A percentile compares a stretch with the other conserved stretches of the same genome.
These are phyloP conservation scores for Aculops lycopersici DNA, from an alignment of 1,140 invertebrate genomes.

Conservation along the genomic window DNA sequence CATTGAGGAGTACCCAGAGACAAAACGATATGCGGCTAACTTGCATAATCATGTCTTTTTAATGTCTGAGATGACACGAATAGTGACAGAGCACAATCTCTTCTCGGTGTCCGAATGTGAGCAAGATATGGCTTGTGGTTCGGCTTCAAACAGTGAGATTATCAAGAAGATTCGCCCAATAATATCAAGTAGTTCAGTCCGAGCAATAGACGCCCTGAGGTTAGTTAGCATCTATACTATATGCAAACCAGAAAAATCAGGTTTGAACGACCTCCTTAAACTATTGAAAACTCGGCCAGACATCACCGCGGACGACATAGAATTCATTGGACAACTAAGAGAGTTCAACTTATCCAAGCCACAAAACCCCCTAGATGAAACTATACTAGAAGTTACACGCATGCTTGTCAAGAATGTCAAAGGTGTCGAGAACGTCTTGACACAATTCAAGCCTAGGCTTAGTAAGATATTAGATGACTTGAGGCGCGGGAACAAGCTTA, in stretches of 20 bases:
- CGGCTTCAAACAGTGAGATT: slow-evolving; percentile 34
- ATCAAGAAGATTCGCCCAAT: slow-evolving; percentile 30
- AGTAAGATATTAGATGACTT: slow-evolving; percentile 56
- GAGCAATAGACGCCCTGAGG: slow-evolving; percentile 43
- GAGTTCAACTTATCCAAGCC: background rate
- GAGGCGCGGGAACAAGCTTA: slow-evolving; percentile 40
- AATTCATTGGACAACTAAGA: slow-evolving; percentile 17
- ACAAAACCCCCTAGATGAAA: slow-evolving; percentile 18
- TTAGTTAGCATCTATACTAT: slow-evolving; percentile 73
- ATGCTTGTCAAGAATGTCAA: slow-evolving; percentile 65
- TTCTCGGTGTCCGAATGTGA: slow-evolving; percentile 79
- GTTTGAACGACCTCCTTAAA: slow-evolving; percentile 2
- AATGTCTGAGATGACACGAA: slow-evolving; percentile 61
- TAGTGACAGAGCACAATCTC: slow-evolving; percentile 40
- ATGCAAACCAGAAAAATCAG: slow-evolving; percentile 41
- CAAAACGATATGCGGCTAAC: slow-evolving; percentile 95
- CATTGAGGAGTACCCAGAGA: slow-evolving; percentile 88
- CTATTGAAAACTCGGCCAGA: slow-evolving; percentile 3
- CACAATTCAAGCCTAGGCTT: slow-evolving; percentile 60
- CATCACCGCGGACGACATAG: slow-evolving; percentile 21
- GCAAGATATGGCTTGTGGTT: slow-evolving; percentile 73
- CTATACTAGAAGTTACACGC: slow-evolving; percentile 41
- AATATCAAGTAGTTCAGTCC: slow-evolving; percentile 30
- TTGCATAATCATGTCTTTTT: slow-evolving; percentile 87
- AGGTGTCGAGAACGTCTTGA: slow-evolving; percentile 88